Percentiles rank a stretch among this genome's conserved stretches.
Conservation (phyloP, 1,140 invertebrate species). For the Drosophila subobscura region DNA sequence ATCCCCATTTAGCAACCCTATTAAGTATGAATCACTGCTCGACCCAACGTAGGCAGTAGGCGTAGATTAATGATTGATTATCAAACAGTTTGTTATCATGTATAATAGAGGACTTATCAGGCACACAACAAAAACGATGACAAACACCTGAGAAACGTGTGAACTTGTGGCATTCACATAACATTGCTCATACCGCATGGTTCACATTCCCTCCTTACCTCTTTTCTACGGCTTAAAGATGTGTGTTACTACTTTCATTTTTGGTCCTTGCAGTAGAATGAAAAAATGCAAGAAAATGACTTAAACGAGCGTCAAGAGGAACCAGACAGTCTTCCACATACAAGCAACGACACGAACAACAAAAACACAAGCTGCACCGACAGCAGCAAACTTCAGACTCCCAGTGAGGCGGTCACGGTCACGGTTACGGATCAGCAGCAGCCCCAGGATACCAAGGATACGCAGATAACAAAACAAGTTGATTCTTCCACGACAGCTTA, state of each 20-base stretch:
- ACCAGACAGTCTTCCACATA: constrained; percentile 73
- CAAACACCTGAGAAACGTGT: constrained; percentile 13
- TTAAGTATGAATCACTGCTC: constrained; percentile 55
- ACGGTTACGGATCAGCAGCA: constrained; percentile 12
- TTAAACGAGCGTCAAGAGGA: constrained; percentile 76
- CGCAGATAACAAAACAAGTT: neutral
- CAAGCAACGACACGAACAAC: constrained; percentile 28
- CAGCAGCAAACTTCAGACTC: neutral
- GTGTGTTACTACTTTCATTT: constrained; percentile 9
- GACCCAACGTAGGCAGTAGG: neutral
- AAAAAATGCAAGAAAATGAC: constrained; percentile 83
- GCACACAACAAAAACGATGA: constrained; percentile 23
- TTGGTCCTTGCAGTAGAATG: constrained; percentile 66
- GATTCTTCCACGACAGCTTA: constrained; percentile 10
- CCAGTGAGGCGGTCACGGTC: constrained; percentile 5
- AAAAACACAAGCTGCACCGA: constrained; percentile 8
- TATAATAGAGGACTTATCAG: constrained; percentile 34
- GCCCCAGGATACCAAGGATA: constrained; percentile 5
- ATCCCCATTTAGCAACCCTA: too few relatives aligned
- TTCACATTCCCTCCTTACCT: neutral
- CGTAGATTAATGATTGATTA: constrained; percentile 58
- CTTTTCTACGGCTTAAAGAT: constrained; percentile 7
- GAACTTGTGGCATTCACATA: constrained; percentile 28
- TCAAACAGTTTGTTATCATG: constrained; percentile 61
- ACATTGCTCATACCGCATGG: constrained; percentile 23